These are phyloP conservation scores for Halictus rubicundus DNA, from an alignment of 1,140 invertebrate genomes.

Conservation along the genomic window DNA sequence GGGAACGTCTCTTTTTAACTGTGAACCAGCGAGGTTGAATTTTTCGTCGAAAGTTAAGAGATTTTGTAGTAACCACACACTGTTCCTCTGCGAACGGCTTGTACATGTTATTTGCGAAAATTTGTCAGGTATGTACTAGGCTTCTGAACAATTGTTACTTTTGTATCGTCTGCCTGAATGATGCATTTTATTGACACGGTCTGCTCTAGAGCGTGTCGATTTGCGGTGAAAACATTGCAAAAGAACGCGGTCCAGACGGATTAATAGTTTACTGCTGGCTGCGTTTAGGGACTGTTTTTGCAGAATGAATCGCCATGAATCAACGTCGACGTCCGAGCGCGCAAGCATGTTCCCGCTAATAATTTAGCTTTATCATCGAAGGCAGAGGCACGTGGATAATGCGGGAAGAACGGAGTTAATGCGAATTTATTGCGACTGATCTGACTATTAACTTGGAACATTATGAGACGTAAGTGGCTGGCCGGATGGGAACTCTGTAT, in stretches of 20 bases:
- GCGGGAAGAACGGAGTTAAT: slow-evolving; percentile 36
- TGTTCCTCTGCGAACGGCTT: no score
- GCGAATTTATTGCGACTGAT: slow-evolving; percentile 50
- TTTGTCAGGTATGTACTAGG: no score
- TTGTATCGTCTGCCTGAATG: no score
- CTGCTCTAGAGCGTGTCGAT: no score
- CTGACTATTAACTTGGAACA: slow-evolving; percentile 50
- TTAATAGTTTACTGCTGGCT: slow-evolving; percentile 27
- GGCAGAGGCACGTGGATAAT: slow-evolving; percentile 42
- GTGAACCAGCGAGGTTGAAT: no score
- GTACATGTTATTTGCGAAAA: no score
- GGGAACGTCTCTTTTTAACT: no score
- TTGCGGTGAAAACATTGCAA: no score
- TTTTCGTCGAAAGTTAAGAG: no score
- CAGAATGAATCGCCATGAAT: slow-evolving; percentile 31
- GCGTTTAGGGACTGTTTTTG: slow-evolving; percentile 13
- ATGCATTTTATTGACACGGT: no score
- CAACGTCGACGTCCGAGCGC: slow-evolving; percentile 19
- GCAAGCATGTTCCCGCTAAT: slow-evolving; percentile 31
- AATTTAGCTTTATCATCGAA: slow-evolving; percentile 52
- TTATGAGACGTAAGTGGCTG: slow-evolving; percentile 36
- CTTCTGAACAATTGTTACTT: no score
- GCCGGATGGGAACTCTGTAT: slow-evolving; percentile 22
- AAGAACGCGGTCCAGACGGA: slow-evolving; percentile 4
- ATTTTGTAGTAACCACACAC: no score